Evolutionary conservation across 1,140 invertebrate species (phyloP).

Genomic region (Harpegnathos saltator): DNA sequence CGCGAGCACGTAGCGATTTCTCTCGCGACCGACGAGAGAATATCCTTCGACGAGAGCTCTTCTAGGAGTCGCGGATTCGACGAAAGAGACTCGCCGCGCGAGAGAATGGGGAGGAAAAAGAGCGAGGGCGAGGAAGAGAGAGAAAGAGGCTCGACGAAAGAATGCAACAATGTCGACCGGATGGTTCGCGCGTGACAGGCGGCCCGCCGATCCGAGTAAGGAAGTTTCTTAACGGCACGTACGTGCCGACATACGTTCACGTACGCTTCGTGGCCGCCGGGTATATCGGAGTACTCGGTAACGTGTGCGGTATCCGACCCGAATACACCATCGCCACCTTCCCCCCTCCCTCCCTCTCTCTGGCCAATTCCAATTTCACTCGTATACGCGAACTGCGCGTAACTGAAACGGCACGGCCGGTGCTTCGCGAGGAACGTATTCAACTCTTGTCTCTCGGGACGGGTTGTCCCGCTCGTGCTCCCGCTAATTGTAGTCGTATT

Average conservation of each 20-base stretch:
- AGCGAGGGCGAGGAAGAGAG: conserved; percentile 40
- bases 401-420: no score
- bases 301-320: conserved; percentile 56
- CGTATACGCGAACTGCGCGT: no score
- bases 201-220: conserved; percentile 69
- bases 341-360: conserved; percentile 29
- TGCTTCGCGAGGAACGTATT: no score
- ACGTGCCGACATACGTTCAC: conserved; percentile 71
- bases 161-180: conserved; percentile 74
- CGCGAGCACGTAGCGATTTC: conserved; percentile 64
- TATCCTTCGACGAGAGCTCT: conserved; percentile 66
- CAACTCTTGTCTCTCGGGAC: no score
- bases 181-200: conserved; percentile 74
- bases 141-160: conserved; percentile 42
- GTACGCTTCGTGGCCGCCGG: conserved; percentile 60
- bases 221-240: conserved; percentile 74
- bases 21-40: conserved; percentile 41
- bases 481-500: no score
- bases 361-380: conserved; percentile 30
- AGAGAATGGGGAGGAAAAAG: background rate
- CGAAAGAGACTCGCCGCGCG: conserved; percentile 46
- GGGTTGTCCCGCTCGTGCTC: no score
- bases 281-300: conserved; percentile 53
- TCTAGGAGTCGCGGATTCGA: conserved; percentile 67
- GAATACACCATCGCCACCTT: background rate